Percentiles rank a stretch among this genome's conserved stretches.
phyloP scores from a whole-genome alignment of 2,113 vertebrate species.

The Scalopus aquaticus region DNA sequence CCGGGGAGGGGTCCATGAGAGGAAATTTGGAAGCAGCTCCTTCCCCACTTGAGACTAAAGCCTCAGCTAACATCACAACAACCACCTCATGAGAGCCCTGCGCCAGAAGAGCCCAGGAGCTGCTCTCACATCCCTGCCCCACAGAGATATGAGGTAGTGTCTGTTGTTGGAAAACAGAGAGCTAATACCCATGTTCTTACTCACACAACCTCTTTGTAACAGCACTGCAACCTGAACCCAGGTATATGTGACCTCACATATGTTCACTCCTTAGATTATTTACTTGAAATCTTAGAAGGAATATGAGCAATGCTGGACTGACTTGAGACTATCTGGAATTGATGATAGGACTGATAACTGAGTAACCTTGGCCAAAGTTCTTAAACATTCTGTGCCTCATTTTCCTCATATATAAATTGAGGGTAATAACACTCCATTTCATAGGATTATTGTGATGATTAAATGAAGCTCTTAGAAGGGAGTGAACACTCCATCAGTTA shows the following conservation, averaged over 20 bases:
- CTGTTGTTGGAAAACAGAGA: not conserved
- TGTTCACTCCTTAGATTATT: not conserved
- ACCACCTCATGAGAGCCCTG: not conserved
- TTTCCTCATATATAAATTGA: not conserved
- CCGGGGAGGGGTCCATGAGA: rapidly evolving
- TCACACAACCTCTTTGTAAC: too few species aligned
- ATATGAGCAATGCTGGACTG: not conserved
- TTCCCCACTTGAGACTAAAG: not conserved
- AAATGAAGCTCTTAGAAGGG: not conserved
- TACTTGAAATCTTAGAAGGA: rapidly evolving
- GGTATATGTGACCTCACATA: not conserved
- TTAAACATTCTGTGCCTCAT: not conserved
- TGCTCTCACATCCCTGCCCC: not conserved
- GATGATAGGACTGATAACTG: not conserved
- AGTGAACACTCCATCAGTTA: not conserved
- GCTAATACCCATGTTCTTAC: not conserved
- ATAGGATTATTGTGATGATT: not conserved
- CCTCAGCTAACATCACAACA: not conserved
- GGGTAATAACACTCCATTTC: not conserved
- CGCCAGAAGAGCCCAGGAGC: not conserved
- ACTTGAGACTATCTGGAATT: not conserved
- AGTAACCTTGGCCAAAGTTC: not conserved
- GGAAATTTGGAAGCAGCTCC: not conserved
- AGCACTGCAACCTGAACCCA: not conserved
- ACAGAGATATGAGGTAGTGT: not conserved